Percentiles rank a stretch among this genome's conserved stretches.
Evolutionary conservation across 2,797 vertebrate genomes (phyloP).

Genomic region (Oreonectes daqikongensis): DNA sequence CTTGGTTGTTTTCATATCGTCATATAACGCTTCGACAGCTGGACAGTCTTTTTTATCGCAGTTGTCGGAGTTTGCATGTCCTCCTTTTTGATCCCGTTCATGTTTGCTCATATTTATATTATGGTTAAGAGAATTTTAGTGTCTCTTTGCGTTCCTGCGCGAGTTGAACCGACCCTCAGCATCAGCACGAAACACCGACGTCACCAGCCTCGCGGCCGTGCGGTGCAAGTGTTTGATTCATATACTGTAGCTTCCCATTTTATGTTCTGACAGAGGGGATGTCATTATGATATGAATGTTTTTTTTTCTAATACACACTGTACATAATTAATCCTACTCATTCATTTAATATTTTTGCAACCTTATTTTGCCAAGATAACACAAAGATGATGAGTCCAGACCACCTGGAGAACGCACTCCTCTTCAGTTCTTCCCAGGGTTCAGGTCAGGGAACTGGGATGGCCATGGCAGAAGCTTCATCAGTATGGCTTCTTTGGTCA

Average conservation of each 20-base stretch:
- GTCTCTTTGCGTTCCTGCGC: not conserved
- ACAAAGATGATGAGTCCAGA: too few species aligned
- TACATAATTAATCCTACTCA: too few species aligned
- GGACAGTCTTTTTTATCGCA: constrained; percentile 69
- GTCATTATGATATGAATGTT: too few species aligned
- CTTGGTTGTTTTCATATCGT: constrained; percentile 68
- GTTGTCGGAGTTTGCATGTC: not conserved
- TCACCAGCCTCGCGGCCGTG: not conserved
- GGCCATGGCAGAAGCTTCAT: too few species aligned
- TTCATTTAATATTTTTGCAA: too few species aligned
- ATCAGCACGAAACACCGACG: constrained; percentile 1
- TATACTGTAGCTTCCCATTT: not conserved
- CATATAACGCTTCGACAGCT: constrained; percentile 71
- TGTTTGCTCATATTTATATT: constrained; percentile 54
- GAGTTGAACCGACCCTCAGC: not conserved
- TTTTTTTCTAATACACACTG: too few species aligned
- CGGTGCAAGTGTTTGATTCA: not conserved
- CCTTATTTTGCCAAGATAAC: too few species aligned
- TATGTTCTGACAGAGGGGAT: too few species aligned
- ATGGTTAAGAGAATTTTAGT: not conserved
- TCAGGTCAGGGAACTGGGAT: too few species aligned
- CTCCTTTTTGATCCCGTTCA: not conserved
- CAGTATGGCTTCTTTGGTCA: too few species aligned
- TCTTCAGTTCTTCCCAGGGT: too few species aligned
- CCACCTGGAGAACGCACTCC: too few species aligned